These are phyloP conservation scores for Leptodactylus fallax DNA, from an alignment of 2,797 vertebrate species.

Conservation along the genomic window DNA sequence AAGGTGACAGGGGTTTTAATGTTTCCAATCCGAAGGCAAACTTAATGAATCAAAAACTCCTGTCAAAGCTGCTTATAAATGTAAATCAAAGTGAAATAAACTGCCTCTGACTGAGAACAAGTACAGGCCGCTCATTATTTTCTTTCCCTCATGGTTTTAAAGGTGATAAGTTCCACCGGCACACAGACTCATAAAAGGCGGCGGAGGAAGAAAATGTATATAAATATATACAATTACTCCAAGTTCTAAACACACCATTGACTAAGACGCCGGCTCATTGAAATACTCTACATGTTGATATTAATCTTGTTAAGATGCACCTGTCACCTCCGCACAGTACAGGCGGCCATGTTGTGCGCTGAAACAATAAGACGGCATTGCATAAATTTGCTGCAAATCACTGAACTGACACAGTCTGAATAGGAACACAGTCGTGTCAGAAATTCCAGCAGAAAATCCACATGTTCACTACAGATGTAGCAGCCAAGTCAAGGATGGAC, in stretches of 20 bases:
- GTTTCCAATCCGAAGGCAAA: slow-evolving; percentile 84
- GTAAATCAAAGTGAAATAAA: slow-evolving; percentile 91
- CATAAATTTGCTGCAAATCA: neutral
- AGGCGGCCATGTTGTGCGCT: neutral
- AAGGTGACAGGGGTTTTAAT: slow-evolving; percentile 82
- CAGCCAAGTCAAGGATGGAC: neutral
- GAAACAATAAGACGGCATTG: neutral
- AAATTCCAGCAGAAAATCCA: neutral
- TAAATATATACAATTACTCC: slow-evolving; percentile 17
- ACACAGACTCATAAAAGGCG: neutral
- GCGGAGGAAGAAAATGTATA: neutral
- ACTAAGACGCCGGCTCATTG: neutral
- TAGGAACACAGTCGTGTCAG: neutral
- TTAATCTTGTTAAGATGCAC: slow-evolving; percentile 30
- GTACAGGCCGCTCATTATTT: slow-evolving; percentile 62
- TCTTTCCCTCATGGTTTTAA: neutral
- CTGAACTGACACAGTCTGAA: neutral
- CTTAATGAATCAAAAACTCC: slow-evolving; percentile 83
- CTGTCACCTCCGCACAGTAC: neutral
- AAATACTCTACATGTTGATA: neutral
- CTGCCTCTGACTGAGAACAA: slow-evolving; percentile 79
- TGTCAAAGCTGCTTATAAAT: slow-evolving; percentile 92
- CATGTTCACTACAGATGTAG: neutral
- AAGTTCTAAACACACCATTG: slow-evolving; percentile 3
- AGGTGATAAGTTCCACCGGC: neutral